Evolutionary conservation across 2,113 vertebrate species (phyloP), one percentile per base, ranked within the genome.

Genomic region (Hucho hucho): DNA sequence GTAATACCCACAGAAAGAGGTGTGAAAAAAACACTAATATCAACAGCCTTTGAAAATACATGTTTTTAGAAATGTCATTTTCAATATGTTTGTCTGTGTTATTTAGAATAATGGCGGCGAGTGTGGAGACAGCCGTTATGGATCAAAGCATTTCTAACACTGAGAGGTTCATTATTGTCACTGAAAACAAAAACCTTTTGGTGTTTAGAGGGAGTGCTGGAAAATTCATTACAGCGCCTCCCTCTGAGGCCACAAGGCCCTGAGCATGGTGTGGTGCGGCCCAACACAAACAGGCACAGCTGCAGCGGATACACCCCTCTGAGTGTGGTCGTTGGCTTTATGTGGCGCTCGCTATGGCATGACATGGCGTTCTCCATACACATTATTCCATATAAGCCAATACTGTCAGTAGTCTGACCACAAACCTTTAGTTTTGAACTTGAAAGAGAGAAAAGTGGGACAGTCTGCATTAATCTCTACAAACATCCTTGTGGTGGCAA

Each of bases 111-210:
- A 89, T 77, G 37, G 37, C 2, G 79, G 70, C 74, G 75, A 78
- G 20, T 70, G 75, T 72, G 67, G 79, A 43, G 79, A 66, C 83
- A 61, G 79, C 76, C 79, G 87, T 84, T 83, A 83, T 63, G 78
- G 83, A 86, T 90, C 80, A 85, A 87, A 88, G 74, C 75, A 83
- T 70, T 65, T 82, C 47, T 16, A 14, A 61, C 47, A 81, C 66
- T 79, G 75, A 79, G 86, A 90, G 86, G 86, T 88, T 89, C 3
- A 53, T 16, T 89, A 90, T 88, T 89, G 80, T 84, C 84, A 79
- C 86, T 64, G 65, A 81, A 75, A 72, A 83, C 75, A 25, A 53
- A 43, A 86, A 74, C 82, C 87, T 80, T 72, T 65, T 53, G 75
- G 82, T 88, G 82, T 85, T 89, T 83, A 80, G 72, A 81, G 77